Evolutionary conservation across 64 coral and sea anemone genomes (phyloP).

Genomic region (Catalaphyllia jardinei): DNA sequence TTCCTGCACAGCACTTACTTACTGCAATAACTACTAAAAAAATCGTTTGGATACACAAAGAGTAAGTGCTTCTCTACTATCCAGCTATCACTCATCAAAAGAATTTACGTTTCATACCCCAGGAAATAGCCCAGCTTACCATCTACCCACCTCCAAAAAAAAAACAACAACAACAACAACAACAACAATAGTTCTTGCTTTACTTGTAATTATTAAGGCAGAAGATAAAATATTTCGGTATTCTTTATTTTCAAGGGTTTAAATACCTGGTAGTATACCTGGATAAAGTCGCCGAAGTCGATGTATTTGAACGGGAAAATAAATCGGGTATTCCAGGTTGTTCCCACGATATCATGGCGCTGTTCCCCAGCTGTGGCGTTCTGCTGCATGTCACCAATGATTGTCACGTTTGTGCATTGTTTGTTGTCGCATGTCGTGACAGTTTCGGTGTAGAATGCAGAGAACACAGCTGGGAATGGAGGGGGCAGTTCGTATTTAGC

Average conservation of each 20-base stretch:
- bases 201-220: too few species aligned
- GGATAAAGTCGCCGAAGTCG: not conserved
- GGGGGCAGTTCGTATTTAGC: not conserved
- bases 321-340: slow-evolving; percentile 6
- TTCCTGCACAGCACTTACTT: too few species aligned
- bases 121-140: too few species aligned
- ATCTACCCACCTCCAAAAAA: too few species aligned
- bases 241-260: not conserved
- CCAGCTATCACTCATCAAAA: too few species aligned
- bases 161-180: too few species aligned
- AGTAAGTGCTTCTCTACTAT: too few species aligned
- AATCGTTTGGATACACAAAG: too few species aligned
- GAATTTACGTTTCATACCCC: too few species aligned
- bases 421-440: slow-evolving; percentile 2
- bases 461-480: slow-evolving; percentile 17
- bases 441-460: slow-evolving; percentile 18
- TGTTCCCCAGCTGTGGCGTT: not conserved
- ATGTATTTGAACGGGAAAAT: slow-evolving; percentile 17
- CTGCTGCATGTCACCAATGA: slow-evolving; percentile 20
- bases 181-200: too few species aligned
- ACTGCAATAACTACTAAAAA: too few species aligned
- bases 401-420: not conserved
- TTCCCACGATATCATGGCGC: slow-evolving; percentile 1
- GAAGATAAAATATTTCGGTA: not conserved
- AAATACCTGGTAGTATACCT: not conserved